Evolutionary conservation across 2,888 invertebrate species (phyloP).

Genomic region (Sminthurinus aureus): DNA sequence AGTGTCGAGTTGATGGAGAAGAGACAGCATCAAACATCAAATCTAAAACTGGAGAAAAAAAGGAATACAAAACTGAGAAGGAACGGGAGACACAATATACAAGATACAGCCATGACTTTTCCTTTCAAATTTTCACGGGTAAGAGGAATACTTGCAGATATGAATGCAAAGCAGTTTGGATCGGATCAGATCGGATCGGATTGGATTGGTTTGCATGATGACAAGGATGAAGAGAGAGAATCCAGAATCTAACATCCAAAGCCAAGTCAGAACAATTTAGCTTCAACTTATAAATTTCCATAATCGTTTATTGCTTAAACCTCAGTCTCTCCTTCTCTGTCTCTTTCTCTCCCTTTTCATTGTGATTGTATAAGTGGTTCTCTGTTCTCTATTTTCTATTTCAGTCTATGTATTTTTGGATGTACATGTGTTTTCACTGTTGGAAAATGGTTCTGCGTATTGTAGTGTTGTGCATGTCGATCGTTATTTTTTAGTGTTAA

Average conservation of each 20-base stretch:
- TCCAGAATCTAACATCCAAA: slow-evolving; percentile 17
- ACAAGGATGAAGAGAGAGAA: background rate
- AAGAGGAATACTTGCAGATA: too few species aligned
- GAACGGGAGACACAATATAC: too few species aligned
- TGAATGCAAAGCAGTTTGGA: background rate
- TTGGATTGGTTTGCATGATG: background rate
- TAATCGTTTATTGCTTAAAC: slow-evolving; percentile 49
- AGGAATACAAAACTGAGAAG: too few species aligned
- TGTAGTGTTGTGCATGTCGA: slow-evolving; percentile 8
- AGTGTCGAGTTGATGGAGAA: too few species aligned
- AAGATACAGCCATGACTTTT: too few species aligned
- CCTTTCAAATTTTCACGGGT: too few species aligned
- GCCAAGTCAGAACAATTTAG: slow-evolving; percentile 45
- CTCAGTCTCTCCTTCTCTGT: slow-evolving; percentile 32
- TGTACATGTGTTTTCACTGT: too few species aligned
- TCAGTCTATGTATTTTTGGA: background rate
- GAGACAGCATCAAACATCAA: too few species aligned
- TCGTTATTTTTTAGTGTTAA: slow-evolving; percentile 51
- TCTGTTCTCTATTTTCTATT: slow-evolving; percentile 26
- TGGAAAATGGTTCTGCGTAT: too few species aligned
- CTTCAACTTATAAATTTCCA: slow-evolving; percentile 45
- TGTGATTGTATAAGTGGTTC: background rate
- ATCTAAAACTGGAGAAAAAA: too few species aligned
- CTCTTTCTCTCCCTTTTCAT: background rate
- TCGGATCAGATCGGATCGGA: too few species aligned